Conservation (phyloP, 2,888 invertebrate species). For the Meloe dianella region DNA sequence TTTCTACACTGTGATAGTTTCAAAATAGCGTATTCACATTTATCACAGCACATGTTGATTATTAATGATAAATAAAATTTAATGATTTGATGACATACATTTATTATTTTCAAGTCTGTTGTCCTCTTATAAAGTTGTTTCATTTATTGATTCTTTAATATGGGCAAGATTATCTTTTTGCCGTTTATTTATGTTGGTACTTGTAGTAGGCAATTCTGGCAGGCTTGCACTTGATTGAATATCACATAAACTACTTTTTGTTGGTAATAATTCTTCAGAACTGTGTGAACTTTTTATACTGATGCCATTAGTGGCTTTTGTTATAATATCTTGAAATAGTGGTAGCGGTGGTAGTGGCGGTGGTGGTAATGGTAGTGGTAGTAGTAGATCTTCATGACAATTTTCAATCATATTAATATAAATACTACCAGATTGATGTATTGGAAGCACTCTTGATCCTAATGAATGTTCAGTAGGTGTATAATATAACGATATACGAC, state of each 20-base stretch:
- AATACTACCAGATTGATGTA: slow-evolving; percentile 61
- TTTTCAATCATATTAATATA: slow-evolving; percentile 72
- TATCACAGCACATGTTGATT: slow-evolving; percentile 47
- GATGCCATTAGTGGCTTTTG: slow-evolving; percentile 36
- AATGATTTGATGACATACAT: background rate
- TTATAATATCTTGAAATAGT: slow-evolving; percentile 51
- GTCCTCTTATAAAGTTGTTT: slow-evolving; percentile 54
- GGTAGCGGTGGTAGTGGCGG: slow-evolving; percentile 49
- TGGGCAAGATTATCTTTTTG: slow-evolving; percentile 55
- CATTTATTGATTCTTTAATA: slow-evolving; percentile 53
- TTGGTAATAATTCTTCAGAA: slow-evolving; percentile 47
- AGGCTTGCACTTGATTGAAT: slow-evolving; percentile 60
- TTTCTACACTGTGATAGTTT: slow-evolving; percentile 49
- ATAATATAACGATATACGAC: slow-evolving; percentile 79
- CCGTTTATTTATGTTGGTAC: slow-evolving; percentile 50
- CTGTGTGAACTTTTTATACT: slow-evolving; percentile 56
- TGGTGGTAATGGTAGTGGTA: slow-evolving; percentile 56
- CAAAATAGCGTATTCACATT: slow-evolving; percentile 42
- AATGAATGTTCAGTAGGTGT: slow-evolving; percentile 78
- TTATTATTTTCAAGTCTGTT: slow-evolving; percentile 21
- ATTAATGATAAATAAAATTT: slow-evolving; percentile 14
- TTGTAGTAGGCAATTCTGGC: slow-evolving; percentile 57
- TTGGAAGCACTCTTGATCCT: slow-evolving; percentile 55
- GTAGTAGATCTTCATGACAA: slow-evolving; percentile 33
- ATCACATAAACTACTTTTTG: slow-evolving; percentile 30